Base-by-base conservation (phyloP, 2,113 vertebrate species). In the Sceloporus tristichus region DNA sequence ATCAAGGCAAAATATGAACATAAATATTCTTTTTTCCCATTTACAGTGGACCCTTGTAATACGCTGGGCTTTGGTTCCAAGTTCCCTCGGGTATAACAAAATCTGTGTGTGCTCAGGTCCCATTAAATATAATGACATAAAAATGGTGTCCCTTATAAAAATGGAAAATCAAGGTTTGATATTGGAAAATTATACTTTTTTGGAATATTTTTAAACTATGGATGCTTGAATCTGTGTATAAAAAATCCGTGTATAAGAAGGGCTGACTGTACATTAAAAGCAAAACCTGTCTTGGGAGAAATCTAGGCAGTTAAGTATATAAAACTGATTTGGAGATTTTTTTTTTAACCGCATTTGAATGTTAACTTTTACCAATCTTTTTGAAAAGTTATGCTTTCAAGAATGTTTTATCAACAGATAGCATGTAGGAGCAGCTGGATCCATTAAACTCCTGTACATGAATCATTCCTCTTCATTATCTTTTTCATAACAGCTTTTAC, bases 401-500 rank as follows among this genome's bases (percentile, higher is more conserved):
- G 66, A 95, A 95, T 94, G 94, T 96, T 95, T 97, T 97, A 97
- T 97, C 97, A 96, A 96, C 5, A 40, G 95, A 90, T 94, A 93
- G 90, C 97, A 96, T 96, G 93, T 96, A 96, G 94, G 95, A 97
- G 98, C 98, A 99, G 98, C 98, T 99, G 98, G 98, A 97, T 97
- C 96, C 97, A 98, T 99, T 98, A 99, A 95, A 94, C 93, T 92
- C 93, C 95, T 97, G 97, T 97, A 97, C 97, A 97, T 86, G 92
- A 97, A 97, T 98, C 97, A 98, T 99, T 98, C 98, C 98, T 98
- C 98, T 98, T 98, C 97, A 97, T 97, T 97, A 97, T 96, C 93
- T 97, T 96, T 96, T 97, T 95, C 94, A 97, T 98, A 98, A 98
- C 94, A 98, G 97, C 96, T 98, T 97, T 98, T 98, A 97, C 89